A percentile compares a stretch with the other conserved stretches of the same genome.
Evolutionary conservation across 2,888 invertebrate genomes (phyloP).

Genomic region (Brachylomia viminalis): DNA sequence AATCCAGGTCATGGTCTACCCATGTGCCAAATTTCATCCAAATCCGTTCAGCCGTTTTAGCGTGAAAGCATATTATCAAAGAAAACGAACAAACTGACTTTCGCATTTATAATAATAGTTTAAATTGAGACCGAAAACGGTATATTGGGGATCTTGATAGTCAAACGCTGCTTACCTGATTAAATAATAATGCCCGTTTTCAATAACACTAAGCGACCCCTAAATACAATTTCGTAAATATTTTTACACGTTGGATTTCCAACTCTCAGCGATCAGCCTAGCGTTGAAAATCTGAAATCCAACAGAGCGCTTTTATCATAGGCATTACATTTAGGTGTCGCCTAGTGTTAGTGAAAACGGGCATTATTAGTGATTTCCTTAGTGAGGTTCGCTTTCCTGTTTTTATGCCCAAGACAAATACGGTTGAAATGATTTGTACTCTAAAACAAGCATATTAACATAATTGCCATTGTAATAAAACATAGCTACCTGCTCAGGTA

Average conservation of each 20-base stretch:
- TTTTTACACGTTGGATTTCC: neutral
- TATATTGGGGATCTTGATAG: neutral
- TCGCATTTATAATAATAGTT: no score
- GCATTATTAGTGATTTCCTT: neutral
- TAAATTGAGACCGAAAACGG: neutral
- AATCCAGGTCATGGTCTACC: no score
- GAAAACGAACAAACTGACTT: no score
- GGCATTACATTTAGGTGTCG: neutral
- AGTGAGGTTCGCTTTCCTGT: neutral
- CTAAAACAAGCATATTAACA: slow-evolving; percentile 13
- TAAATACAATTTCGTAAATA: no score
- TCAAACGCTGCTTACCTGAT: neutral
- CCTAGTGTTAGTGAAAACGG: neutral
- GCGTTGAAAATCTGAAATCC: neutral
- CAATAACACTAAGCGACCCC: no score
- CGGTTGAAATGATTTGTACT: neutral
- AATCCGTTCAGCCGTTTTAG: no score
- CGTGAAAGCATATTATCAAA: no score
- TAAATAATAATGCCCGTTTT: neutral
- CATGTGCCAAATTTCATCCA: no score
- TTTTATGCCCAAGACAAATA: neutral
- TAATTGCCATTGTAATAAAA: slow-evolving; percentile 27
- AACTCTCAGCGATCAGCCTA: neutral
- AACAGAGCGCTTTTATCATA: neutral
- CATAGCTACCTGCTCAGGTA: slow-evolving; percentile 23